Evolutionary conservation across 2,888 invertebrate genomes (phyloP).

Genomic region (Acrobasis repandana): DNA sequence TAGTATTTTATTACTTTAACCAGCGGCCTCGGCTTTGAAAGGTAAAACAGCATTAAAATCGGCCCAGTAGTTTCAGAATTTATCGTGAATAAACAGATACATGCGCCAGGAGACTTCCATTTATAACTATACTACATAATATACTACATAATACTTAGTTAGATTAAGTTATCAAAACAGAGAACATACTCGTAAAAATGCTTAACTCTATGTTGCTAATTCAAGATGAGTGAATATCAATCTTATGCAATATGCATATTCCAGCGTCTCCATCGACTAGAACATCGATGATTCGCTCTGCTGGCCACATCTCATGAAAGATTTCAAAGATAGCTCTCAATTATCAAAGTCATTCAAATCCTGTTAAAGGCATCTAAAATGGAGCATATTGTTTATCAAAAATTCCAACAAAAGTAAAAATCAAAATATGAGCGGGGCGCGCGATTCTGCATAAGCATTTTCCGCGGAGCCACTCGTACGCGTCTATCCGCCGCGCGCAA

Average conservation of each 20-base stretch:
- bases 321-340: constrained; percentile 11
- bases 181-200: neutral
- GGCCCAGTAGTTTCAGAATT: too few relatives aligned
- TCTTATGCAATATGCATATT: constrained; percentile 49
- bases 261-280: constrained; percentile 35
- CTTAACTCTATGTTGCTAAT: constrained; percentile 33
- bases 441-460: constrained; percentile 26
- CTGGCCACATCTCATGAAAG: constrained; percentile 35
- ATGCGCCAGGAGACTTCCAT: too few relatives aligned
- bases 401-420: constrained; percentile 40
- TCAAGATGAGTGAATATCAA: constrained; percentile 41
- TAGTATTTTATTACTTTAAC: too few relatives aligned
- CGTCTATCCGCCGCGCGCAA: constrained; percentile 57
- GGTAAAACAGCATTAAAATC: too few relatives aligned
- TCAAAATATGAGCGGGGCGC: constrained; percentile 30
- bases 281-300: constrained; percentile 38
- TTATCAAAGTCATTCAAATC: neutral
- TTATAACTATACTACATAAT: too few relatives aligned
- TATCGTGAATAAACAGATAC: too few relatives aligned
- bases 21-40: too few relatives aligned
- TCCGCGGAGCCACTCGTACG: constrained; percentile 53
- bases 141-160: too few relatives aligned
- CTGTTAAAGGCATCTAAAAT: neutral
- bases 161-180: neutral
- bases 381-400: neutral